Base-by-base conservation (phyloP, 2,888 invertebrate genomes). In the Ectropis crepuscularia region DNA sequence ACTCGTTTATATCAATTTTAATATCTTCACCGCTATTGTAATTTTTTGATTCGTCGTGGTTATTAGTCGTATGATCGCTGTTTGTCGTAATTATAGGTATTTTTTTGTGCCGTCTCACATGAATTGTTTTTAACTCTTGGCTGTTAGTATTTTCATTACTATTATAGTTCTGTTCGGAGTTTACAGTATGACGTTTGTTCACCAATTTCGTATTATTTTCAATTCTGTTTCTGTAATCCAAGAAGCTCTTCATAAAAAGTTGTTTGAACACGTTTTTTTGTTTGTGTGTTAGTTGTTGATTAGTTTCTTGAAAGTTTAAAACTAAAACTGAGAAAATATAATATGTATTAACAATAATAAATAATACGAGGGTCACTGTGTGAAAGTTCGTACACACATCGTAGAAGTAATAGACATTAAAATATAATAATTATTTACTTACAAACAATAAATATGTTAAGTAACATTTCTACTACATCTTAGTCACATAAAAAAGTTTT, bases 221-320 rank as follows among this genome's bases (percentile, higher is more conserved):
- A 51, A n/a, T 10, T 12, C 10, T 45, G 16, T 16, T 43, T 57
- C 28, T 53, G 54, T 63, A 50, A 45, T 11, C 46, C 38, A 63
- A 46, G 53, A 42, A 63, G 50, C 42, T 54, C 8, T 54, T 54
- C 6, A 46, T 6, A 4, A 63, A 46, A 7, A 63, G 43, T 9
- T 46, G 12, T 59, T 54, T 63, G 39, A 63, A 58, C 8, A 12
- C 6, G 6, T 41, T 54, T 16, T 54, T 58, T 12, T 58, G 49
- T 12, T 46, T 45, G 0, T 43, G 36, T 10, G 54, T 46, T 37
- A 36, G 9, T 16, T 50, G 53, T 16, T 37, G 12, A 39, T 39
- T 53, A 36, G 16, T 39, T 50, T 54, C 58, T 46, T 46, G 39
- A 37, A 51, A 5, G 6, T 46, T 16, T 42, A 57, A 6, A 1